Evolutionary conservation across 23 tunicate genomes (phyloP), one percentile per base, ranked within the genome.

Genomic region (Styela plicata): DNA sequence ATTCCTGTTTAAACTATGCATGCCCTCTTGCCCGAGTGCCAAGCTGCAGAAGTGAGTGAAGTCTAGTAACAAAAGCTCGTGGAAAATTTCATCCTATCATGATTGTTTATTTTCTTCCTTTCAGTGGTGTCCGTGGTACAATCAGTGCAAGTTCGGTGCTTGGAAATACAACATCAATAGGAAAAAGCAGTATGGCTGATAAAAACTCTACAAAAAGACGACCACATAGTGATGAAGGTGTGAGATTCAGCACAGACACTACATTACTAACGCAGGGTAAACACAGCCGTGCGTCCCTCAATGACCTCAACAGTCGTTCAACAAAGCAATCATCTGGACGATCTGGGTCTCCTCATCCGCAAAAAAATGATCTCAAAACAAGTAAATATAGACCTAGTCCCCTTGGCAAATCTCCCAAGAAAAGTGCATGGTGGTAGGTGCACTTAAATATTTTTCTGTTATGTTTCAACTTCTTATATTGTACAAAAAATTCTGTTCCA

Each of bases 161-260:
- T 0, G 3, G 21, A 36, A 63, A 64, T n/a, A 31, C 32, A 24
- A 7, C 5, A 20, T 20, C 57, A 1, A 73, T 62, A 0, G 53
- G 27, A 1, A 44, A 28, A 44, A 22, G 33, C 16, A 16, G 29
- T 21, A 0, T 57, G n/a, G 64, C 69, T 3, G 37, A 74, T 16
- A 24, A 63, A 24, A 68, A 83, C 31, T 44, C 74, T 34, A 63
- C 71, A 36, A 78, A 79, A 24, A 44, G 34, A 31, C 36, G 90
- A 52, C 90, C 90, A 24, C 90, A 86, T 34, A 86, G 90, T 63
- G 90, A 86, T 36, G 90, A 86, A 63, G 90, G 90, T 23, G 90
- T 65, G 24, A 67, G 89, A 19, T 30, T 68, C 24, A 85, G 27
- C 0, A 36, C 36, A 27, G 2, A 33, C 78, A n/a, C 53, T 13